Base-by-base conservation (phyloP, 2,888 invertebrate species). In the Phalera bucephala region DNA sequence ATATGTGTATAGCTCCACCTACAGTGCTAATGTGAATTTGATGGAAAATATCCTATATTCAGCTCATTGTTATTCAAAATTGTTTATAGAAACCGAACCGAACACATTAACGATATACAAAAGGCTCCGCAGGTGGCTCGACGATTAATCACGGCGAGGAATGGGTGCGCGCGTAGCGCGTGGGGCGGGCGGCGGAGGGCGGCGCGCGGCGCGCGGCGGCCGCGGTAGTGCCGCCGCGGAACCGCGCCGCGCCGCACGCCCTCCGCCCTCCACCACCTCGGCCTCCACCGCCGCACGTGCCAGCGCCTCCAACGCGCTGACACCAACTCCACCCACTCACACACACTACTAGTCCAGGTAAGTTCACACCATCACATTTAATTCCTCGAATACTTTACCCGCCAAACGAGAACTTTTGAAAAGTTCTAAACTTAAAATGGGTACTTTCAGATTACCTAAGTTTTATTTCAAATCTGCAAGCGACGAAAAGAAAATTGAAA, bases 81-180 rank as follows among this genome's bases (percentile, higher is more conserved):
- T 77, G 70, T 73, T 73, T 73, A 72, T 64, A 59, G 63, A 70
- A 72, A 67, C 60, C 53, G 57, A 69, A 68, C 59, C 49, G 62
- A 71, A 72, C 63, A 67, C 76, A 78, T 72, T 69, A 73, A 63
- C 53, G 63, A 65, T 74, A 67, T 64, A 80, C 75, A 82, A 74
- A 81, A 86, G 85, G 85, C 80, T 87, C 84, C 80, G 84, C 88
- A 88, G 88, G 88, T 88, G 86, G 87, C 74, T 80, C 61, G 76
- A 64, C 77, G 71, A 87, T 87, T 84, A 87, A 86, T 88, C 85
- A 84, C 80, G 54, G 80, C 77, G 64, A 74, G 74, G 77, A 80
- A 81, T 79, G 73, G 57, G 64, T 65, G 62, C 68, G 60, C 61
- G 62, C 36, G 55, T 57, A 52, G 62, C 60, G 63, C 57, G 54